These are phyloP conservation scores for Lasioglossum vierecki DNA, from an alignment of 2,888 invertebrate species.

Conservation along the genomic window DNA sequence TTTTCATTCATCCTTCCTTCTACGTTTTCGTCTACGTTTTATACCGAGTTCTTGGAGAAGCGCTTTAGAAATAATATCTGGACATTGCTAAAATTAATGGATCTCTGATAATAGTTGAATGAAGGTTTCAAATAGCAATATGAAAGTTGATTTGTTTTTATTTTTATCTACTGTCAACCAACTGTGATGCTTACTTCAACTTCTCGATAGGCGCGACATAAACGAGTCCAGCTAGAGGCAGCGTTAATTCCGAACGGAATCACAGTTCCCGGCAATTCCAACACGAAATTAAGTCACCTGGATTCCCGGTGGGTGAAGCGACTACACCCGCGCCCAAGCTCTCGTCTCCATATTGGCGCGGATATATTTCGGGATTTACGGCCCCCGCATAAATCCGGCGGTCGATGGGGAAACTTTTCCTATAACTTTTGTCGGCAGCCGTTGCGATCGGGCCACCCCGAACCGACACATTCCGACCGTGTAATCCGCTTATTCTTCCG, in stretches of 20 bases:
- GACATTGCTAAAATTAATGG: too few species aligned
- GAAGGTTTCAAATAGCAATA: too few species aligned
- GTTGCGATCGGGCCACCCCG: conserved; percentile 21
- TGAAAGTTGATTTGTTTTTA: background rate
- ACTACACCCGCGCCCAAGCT: conserved; percentile 11
- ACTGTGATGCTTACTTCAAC: background rate
- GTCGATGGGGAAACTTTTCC: conserved; percentile 64
- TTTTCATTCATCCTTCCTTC: background rate
- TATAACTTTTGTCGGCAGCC: conserved; percentile 59
- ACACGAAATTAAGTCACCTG: conserved; percentile 35
- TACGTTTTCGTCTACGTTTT: background rate
- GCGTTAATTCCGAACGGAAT: background rate
- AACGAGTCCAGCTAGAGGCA: background rate
- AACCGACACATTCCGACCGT: conserved; percentile 22
- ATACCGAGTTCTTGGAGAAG: background rate
- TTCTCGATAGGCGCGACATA: background rate
- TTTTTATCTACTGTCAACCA: too few species aligned
- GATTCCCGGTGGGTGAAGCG: background rate
- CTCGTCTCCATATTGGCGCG: conserved; percentile 37
- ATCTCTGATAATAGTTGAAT: too few species aligned
- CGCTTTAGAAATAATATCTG: background rate
- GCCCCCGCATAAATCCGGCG: conserved; percentile 48
- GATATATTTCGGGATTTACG: conserved; percentile 56
- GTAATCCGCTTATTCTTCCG: conserved; percentile 43
- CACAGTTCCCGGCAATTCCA: background rate